A percentile compares a stretch with the other conserved stretches of the same genome.
Evolutionary conservation across 2,113 vertebrate species (phyloP).

Genomic region (Plestiodon gilberti): DNA sequence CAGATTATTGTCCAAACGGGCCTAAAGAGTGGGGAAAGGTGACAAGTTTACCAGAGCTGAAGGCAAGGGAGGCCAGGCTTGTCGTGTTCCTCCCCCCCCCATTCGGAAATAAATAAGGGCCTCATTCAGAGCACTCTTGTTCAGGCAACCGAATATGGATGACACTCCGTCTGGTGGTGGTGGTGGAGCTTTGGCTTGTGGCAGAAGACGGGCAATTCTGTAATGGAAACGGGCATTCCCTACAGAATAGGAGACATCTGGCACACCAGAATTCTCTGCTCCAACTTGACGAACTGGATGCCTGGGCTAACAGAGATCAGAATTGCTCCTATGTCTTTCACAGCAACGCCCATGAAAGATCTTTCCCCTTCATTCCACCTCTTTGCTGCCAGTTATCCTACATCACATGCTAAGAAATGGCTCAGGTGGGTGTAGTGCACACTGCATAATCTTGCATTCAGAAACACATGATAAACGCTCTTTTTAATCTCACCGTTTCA

Average conservation of each 20-base stretch:
- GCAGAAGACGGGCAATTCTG: background rate
- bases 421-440: background rate
- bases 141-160: background rate
- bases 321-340: constrained; percentile 16
- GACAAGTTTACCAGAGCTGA: background rate
- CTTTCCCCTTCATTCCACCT: fast-evolving
- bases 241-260: background rate
- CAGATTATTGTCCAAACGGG: no score
- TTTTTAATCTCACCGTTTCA: background rate
- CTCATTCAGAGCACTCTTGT: background rate
- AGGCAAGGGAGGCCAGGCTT: no score
- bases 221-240: background rate
- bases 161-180: fast-evolving
- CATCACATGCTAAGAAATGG: background rate
- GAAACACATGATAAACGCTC: background rate
- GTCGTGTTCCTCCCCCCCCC: background rate
- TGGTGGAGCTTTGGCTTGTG: background rate
- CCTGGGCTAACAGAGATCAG: constrained; percentile 9
- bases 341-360: background rate
- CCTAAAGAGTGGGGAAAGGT: no score
- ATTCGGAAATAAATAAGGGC: background rate
- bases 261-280: background rate
- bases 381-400: background rate
- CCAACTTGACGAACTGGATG: background rate
- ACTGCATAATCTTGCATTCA: background rate